Base-by-base conservation (phyloP, 1,140 invertebrate species). In the Drosophila tani region DNA sequence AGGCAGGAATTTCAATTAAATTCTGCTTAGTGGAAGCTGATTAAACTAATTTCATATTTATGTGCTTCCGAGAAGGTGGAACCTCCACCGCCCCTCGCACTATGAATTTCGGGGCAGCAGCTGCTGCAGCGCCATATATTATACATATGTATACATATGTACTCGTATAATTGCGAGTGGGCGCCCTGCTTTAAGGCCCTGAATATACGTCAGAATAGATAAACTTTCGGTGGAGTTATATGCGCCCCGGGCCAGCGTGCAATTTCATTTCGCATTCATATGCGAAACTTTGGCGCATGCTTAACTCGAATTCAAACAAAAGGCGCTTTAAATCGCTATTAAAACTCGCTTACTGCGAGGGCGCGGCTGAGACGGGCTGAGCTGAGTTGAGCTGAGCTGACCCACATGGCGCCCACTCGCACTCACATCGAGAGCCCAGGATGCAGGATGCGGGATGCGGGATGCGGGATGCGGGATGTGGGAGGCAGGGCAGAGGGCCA, bases 281-380 rank as follows among this genome's bases (percentile, higher is more conserved):
- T 65, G 69, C 59, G 38, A 47, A 86, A 86, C 62, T 81, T 83
- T 86, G 68, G 75, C 62, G 51, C 46, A 59, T 62, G 75, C 82
- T 82, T 67, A 81, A 55, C 82, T 81, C 56, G 70, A 79, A 73
- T 68, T 82, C 75, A 68, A 81, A 88, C 55, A 59, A 82, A 76
- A 76, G 79, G 53, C 79, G 83, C 41, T 87, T 86, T 82, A 82
- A 85, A 87, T 74, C 82, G 83, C 71, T 69, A 79, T 87, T 85
- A 76, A 87, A 87, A 87, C 66, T 74, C 83, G 41, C 83, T 66
- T 75, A 67, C 35, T 60, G 64, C 63, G 35, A 58, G 55, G 27
- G 29, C 59, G 49, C 29, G 17, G 35, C 63, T 14, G 63, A 60
- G 65, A 56, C 53, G 17, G 50, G 62, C 47, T 45, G 38, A 43